Conservation (phyloP, 2,113 vertebrate genomes). For the Larimichthys crocea region DNA sequence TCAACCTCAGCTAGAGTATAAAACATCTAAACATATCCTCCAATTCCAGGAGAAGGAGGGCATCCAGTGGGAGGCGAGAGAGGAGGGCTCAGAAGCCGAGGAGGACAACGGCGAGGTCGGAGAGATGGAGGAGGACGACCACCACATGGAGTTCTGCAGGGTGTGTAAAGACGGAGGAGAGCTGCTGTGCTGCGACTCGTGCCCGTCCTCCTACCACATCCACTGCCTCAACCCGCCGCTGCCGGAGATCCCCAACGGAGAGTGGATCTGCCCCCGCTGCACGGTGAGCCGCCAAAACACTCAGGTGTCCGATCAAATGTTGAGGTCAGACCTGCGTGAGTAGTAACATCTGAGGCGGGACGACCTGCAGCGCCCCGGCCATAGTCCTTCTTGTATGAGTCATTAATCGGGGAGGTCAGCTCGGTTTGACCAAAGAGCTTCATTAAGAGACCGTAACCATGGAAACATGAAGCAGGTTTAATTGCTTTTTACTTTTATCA, state of each 20-base stretch:
- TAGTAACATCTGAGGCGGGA: neutral
- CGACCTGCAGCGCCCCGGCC: neutral
- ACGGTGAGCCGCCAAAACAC: slow-evolving; percentile 85
- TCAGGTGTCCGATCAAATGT: fast-evolving
- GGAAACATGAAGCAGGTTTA: neutral
- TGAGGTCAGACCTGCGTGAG: neutral
- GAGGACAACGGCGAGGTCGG: slow-evolving; percentile 89
- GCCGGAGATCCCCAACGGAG: slow-evolving; percentile 97
- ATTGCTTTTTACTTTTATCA: no score
- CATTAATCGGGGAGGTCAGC: neutral
- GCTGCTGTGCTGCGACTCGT: slow-evolving; percentile 96
- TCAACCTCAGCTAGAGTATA: neutral
- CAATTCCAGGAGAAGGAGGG: slow-evolving; percentile 95
- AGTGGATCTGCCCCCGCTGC: slow-evolving; percentile 98
- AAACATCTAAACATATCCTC: no score
- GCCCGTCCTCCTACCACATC: slow-evolving; percentile 98
- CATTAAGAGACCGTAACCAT: neutral
- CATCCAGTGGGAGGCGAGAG: slow-evolving; percentile 98
- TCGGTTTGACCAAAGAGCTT: neutral
- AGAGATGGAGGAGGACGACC: slow-evolving; percentile 93
- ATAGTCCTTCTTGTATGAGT: neutral
- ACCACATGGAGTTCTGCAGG: slow-evolving; percentile 99
- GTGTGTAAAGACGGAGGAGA: slow-evolving; percentile 98
- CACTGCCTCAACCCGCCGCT: slow-evolving; percentile 97
- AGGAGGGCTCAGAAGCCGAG: slow-evolving; percentile 93